phyloP scores from a whole-genome alignment of 1,140 invertebrate genomes.

The Lepidurus couesii region DNA sequence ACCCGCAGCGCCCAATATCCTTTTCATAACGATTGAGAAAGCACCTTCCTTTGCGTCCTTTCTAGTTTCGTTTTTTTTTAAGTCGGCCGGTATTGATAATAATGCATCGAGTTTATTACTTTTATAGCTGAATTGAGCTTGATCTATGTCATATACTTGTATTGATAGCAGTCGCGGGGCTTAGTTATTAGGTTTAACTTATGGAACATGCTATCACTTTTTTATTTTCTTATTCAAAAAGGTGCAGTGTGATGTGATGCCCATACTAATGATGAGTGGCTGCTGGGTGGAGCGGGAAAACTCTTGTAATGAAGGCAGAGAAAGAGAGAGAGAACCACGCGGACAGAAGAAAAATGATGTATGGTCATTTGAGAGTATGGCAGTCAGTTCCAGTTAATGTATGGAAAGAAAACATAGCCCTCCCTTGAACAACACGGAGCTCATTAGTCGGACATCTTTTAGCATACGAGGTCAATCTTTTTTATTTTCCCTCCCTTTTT shows the following conservation, averaged over 20 bases:
- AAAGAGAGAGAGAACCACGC: not conserved
- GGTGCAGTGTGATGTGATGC: not conserved
- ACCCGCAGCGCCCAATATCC: not conserved
- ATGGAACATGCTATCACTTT: not conserved
- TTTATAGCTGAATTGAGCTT: not conserved
- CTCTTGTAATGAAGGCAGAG: not conserved
- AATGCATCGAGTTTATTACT: not conserved
- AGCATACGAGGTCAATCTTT: not conserved
- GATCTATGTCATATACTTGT: not conserved
- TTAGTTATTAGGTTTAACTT: not conserved
- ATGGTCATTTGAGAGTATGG: conserved; percentile 14
- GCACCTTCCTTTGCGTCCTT: not conserved
- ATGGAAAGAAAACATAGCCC: conserved; percentile 9
- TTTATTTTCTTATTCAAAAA: not conserved
- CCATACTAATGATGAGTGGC: conserved; percentile 18
- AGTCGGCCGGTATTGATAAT: not conserved
- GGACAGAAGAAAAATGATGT: not conserved
- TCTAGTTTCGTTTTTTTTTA: not conserved
- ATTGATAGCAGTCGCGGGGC: not conserved
- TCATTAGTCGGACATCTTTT: conserved; percentile 14
- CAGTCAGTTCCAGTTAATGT: conserved; percentile 11
- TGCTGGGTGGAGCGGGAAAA: conserved; percentile 8
- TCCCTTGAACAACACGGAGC: conserved; percentile 7
- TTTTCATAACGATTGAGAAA: conserved; percentile 16
- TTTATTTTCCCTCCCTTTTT: not conserved